Conservation (phyloP, 2,113 vertebrate species). For the Syrrhaptes paradoxus region DNA sequence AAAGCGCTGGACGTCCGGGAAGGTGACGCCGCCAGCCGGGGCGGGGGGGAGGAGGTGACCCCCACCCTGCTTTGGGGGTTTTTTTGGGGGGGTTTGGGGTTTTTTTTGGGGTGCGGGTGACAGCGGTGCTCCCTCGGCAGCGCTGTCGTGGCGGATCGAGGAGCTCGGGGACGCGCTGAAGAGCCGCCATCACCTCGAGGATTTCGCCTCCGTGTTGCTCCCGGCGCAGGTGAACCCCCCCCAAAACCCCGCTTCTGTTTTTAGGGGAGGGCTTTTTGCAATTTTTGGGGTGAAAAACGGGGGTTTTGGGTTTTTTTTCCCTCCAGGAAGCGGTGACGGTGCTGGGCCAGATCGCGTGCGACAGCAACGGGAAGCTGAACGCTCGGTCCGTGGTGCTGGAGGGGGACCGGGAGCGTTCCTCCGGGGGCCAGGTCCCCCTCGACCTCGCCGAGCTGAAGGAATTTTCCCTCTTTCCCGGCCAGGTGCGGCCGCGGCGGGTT, state of each 20-base stretch:
- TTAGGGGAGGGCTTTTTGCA: no score
- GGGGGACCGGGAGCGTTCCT: conserved; percentile 81
- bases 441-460: conserved; percentile 84
- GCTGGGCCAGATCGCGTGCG: conserved; percentile 87
- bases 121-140: conserved; percentile 43
- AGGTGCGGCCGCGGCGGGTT: conserved; percentile 70
- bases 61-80: not conserved
- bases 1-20: conserved; percentile 83
- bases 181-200: conserved; percentile 83
- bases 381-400: conserved; percentile 84
- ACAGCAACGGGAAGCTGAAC: conserved; percentile 90
- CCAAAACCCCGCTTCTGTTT: accelerated
- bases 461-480: conserved; percentile 92
- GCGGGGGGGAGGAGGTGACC: not conserved
- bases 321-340: conserved; percentile 77
- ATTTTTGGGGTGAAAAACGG: not conserved
- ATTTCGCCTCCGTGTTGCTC: conserved; percentile 77
- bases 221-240: conserved; percentile 80
- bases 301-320: no score
- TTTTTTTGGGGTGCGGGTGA: no score
- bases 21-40: conserved; percentile 62
- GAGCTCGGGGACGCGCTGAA: conserved; percentile 82
- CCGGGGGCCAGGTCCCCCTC: conserved; percentile 73
- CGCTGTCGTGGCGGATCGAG: conserved; percentile 83
- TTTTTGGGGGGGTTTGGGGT: no score